phyloP scores from a whole-genome alignment of 2,888 invertebrate species.

The Mimachlamys varia region DNA sequence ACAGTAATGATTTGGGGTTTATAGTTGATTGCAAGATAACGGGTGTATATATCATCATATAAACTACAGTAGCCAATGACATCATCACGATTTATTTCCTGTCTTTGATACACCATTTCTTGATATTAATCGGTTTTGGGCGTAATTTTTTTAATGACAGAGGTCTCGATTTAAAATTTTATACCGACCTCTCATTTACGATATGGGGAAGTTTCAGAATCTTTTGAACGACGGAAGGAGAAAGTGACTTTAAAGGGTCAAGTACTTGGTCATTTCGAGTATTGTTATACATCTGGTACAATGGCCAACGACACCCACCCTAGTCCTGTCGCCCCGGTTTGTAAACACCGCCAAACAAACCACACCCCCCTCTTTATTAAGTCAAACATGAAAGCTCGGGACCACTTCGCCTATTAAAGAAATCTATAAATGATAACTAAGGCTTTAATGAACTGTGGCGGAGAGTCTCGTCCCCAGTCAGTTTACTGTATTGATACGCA shows the following conservation, averaged over 20 bases:
- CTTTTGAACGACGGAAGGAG: not conserved
- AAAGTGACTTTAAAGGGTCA: not conserved
- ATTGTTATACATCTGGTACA: not conserved
- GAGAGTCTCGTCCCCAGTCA: not conserved
- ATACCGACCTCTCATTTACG: constrained; percentile 24
- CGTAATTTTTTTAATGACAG: constrained; percentile 31
- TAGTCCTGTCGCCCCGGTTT: not conserved
- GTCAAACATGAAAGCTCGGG: constrained; percentile 17
- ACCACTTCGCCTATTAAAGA: not conserved
- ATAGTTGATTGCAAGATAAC: not conserved
- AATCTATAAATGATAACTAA: constrained; percentile 10
- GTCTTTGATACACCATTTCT: not conserved
- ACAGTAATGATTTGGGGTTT: not conserved
- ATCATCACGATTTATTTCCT: constrained; percentile 23
- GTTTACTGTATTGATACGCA: not conserved
- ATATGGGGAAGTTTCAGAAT: constrained; percentile 1
- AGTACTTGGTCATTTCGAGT: not conserved
- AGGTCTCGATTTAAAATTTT: not conserved
- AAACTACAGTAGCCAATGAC: not conserved
- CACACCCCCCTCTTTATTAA: constrained; percentile 28
- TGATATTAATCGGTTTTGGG: not conserved
- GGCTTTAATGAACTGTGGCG: not conserved
- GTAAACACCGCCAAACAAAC: constrained; percentile 21
- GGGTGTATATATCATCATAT: constrained; percentile 18
- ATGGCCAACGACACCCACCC: not conserved